Conservation (phyloP, 2,797 vertebrate genomes). For the Cirrhinus mrigala region DNA sequence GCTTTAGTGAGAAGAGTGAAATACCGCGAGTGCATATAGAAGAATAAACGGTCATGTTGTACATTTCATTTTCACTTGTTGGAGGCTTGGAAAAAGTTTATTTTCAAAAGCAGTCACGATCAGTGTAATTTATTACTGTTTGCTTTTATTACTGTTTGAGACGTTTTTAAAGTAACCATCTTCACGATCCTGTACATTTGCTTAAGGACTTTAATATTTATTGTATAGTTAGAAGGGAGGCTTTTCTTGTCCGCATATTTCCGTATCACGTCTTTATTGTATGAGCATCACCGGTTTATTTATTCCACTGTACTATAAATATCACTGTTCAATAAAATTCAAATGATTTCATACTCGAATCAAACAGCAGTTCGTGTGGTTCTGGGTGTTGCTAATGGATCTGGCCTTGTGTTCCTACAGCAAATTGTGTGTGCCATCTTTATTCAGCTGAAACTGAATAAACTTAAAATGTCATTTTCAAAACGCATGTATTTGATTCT, state of each 20-base stretch:
- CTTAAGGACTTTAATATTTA: conserved; percentile 86
- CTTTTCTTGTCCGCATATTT: conserved; percentile 77
- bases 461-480: not conserved
- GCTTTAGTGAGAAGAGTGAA: conserved; percentile 37
- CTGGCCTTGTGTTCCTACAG: conserved; percentile 4
- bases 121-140: conserved; percentile 87
- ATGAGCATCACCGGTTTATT: conserved; percentile 92
- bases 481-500: not conserved
- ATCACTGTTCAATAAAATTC: conserved; percentile 93
- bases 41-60: conserved; percentile 65
- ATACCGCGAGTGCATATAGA: conserved; percentile 47
- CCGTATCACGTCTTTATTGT: conserved; percentile 81
- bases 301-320: conserved; percentile 93
- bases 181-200: conserved; percentile 76
- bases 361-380: conserved; percentile 56
- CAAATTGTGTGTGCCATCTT: conserved; percentile 5
- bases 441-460: not conserved
- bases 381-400: conserved; percentile 44
- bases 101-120: conserved; percentile 72
- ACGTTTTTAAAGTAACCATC: conserved; percentile 72
- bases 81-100: conserved; percentile 71
- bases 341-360: conserved; percentile 91
- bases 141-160: conserved; percentile 67
- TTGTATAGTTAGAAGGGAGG: conserved; percentile 80
- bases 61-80: conserved; percentile 72